phyloP scores from a whole-genome alignment of 2,797 vertebrate genomes.

The Mormyrus proboscirostris region DNA sequence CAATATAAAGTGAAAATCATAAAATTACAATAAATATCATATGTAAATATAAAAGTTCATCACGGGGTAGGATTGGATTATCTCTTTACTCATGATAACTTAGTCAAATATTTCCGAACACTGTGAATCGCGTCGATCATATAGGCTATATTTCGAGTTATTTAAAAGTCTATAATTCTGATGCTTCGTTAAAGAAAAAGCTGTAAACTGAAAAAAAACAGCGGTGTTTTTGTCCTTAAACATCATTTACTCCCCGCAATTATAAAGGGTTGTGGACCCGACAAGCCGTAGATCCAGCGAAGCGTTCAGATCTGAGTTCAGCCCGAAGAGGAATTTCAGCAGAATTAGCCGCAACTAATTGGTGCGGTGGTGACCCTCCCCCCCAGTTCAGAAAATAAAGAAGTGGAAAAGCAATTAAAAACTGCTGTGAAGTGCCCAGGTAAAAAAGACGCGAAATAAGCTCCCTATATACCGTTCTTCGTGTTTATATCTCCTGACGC shows the following conservation, averaged over 20 bases:
- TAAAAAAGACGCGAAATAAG: background rate
- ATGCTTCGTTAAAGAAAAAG: background rate
- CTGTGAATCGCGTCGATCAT: background rate
- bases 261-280: conserved; percentile 40
- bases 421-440: background rate
- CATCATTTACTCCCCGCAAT: conserved; percentile 28
- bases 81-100: background rate
- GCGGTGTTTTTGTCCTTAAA: background rate
- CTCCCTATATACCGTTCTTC: background rate
- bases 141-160: background rate
- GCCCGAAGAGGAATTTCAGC: conserved; percentile 63
- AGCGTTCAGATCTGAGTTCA: conserved; percentile 54
- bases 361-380: conserved; percentile 26
- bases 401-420: background rate
- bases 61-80: background rate
- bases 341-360: conserved; percentile 76
- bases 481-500: background rate
- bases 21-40: background rate
- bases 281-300: conserved; percentile 57
- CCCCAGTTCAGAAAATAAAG: background rate
- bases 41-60: background rate
- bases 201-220: background rate
- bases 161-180: background rate
- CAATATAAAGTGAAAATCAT: background rate
- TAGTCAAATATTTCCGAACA: background rate